Conservation (phyloP, 2,797 vertebrate genomes). For the Malacoraja senta region DNA sequence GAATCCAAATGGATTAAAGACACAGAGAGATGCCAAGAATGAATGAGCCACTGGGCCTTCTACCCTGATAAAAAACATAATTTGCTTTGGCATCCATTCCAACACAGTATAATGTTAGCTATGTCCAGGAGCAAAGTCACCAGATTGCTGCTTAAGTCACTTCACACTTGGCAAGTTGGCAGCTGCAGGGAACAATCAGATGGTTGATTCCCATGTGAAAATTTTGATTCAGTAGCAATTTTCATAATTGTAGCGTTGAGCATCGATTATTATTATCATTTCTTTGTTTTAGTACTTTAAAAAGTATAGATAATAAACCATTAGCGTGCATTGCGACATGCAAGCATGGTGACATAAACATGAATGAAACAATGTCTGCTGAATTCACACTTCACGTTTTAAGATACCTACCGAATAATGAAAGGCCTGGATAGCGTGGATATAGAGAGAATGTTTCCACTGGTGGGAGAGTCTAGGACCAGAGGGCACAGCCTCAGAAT, state of each 20-base stretch:
- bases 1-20: not conserved
- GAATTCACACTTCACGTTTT: not conserved
- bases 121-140: not conserved
- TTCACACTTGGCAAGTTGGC: not conserved
- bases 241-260: not conserved
- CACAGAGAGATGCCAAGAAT: not conserved
- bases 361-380: not conserved
- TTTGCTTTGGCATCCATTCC: not conserved
- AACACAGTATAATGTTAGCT: not conserved
- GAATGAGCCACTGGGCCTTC: not conserved
- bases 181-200: not conserved
- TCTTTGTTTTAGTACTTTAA: not conserved
- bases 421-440: no score
- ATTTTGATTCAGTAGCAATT: not conserved
- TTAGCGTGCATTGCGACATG: not conserved
- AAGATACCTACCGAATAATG: no score
- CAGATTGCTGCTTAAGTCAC: not conserved
- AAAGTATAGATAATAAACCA: not conserved
- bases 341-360: not conserved
- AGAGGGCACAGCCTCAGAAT: no score
- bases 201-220: not conserved
- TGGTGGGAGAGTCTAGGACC: no score
- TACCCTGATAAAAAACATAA: not conserved
- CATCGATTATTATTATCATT: not conserved
- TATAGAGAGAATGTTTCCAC: no score